A percentile compares a stretch with the other conserved stretches of the same genome.
These are phyloP conservation scores for Tursiops truncatus DNA, from an alignment of 2,113 vertebrate species.

Conservation along the genomic window DNA sequence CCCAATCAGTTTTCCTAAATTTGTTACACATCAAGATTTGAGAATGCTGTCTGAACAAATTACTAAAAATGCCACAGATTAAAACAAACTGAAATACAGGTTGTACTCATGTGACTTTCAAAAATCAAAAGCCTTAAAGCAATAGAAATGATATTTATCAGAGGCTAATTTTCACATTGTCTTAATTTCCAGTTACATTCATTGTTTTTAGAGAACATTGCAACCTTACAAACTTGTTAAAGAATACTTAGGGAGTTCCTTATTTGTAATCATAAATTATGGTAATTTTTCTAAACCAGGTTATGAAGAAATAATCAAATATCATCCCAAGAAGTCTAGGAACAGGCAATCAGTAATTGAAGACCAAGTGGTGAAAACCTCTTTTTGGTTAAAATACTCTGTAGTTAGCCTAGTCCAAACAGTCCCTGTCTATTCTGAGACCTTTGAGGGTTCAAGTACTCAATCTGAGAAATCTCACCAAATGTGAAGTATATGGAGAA, in stretches of 20 bases:
- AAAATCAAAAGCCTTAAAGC: slow-evolving; percentile 3
- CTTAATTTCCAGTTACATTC: neutral
- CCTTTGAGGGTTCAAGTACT: neutral
- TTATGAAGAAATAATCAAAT: slow-evolving; percentile 7
- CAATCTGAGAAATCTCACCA: slow-evolving; percentile 6
- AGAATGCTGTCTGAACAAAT: neutral
- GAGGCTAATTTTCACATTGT: neutral
- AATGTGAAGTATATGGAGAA: neutral
- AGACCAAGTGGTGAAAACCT: neutral
- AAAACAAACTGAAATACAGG: neutral
- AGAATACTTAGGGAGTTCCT: neutral
- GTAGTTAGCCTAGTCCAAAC: neutral
- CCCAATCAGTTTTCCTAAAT: neutral
- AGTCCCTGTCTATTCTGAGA: neutral
- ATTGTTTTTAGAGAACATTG: neutral
- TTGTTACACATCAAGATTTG: neutral
- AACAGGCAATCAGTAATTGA: neutral
- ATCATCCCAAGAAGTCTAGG: slow-evolving; percentile 15
- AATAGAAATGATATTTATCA: neutral
- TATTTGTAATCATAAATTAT: neutral
- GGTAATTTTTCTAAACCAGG: neutral
- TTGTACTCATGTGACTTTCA: neutral
- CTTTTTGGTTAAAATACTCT: neutral
- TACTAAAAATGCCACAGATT: neutral
- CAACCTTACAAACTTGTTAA: neutral